Percentiles rank a stretch among this genome's conserved stretches.
Evolutionary conservation across 2,797 vertebrate species (phyloP).

Genomic region (Esox masquinongy): DNA sequence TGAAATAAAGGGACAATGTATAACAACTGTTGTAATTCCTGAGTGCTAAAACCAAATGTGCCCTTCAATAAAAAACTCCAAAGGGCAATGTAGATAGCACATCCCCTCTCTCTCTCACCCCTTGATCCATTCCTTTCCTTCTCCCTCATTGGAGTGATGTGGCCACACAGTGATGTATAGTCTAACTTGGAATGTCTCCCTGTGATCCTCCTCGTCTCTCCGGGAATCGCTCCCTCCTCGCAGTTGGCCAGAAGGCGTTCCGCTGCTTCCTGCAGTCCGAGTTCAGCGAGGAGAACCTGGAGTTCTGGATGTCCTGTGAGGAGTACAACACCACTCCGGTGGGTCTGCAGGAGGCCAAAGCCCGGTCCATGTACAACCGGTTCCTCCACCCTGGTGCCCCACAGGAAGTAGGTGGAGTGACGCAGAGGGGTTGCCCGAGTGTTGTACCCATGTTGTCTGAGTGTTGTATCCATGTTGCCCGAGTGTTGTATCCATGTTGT

Average conservation of each 20-base stretch:
- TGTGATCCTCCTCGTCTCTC: background rate
- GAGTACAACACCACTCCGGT: conserved; percentile 66
- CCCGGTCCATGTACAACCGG: conserved; percentile 67
- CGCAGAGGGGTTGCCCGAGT: background rate
- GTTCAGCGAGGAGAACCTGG: conserved; percentile 82
- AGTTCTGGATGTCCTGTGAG: conserved; percentile 83
- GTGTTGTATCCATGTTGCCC: background rate
- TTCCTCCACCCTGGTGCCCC: conserved; percentile 76
- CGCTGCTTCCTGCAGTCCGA: conserved; percentile 76
- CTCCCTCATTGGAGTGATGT: background rate
- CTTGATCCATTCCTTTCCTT: background rate
- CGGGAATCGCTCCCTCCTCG: background rate
- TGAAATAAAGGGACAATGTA: too few relatives aligned
- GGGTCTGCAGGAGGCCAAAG: conserved; percentile 59
- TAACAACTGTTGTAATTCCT: too few relatives aligned
- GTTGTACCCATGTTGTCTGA: background rate
- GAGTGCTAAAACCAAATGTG: too few relatives aligned
- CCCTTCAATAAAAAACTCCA: too few relatives aligned
- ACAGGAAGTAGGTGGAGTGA: conserved; percentile 68
- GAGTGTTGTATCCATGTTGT: too few relatives aligned
- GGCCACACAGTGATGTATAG: background rate
- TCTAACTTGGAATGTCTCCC: background rate
- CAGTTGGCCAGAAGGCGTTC: conserved; percentile 72
- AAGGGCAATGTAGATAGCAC: too few relatives aligned
- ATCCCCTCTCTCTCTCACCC: background rate